These are phyloP conservation scores for Leptobrachium ailaonicum DNA, from an alignment of 2,113 vertebrate genomes.

Conservation along the genomic window DNA sequence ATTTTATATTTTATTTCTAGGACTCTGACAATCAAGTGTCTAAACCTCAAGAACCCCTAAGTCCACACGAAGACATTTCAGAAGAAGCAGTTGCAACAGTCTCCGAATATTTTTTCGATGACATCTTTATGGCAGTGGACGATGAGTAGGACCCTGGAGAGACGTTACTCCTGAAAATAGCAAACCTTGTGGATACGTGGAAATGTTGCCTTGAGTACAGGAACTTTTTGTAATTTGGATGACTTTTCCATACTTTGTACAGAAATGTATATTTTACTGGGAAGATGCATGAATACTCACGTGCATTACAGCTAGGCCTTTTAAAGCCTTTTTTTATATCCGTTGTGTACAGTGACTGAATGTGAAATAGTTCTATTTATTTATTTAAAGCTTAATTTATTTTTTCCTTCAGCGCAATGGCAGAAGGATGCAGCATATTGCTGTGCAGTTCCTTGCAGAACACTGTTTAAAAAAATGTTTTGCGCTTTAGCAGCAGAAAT, in stretches of 20 bases:
- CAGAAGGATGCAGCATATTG: conserved; percentile 12
- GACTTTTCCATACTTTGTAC: background rate
- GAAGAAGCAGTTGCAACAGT: conserved; percentile 76
- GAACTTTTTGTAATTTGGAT: background rate
- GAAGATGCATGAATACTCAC: background rate
- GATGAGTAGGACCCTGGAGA: conserved; percentile 67
- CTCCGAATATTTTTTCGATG: conserved; percentile 87
- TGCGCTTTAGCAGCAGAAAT: no score
- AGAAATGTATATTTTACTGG: conserved; percentile 4
- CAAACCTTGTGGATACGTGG: background rate
- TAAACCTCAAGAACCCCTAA: conserved; percentile 36
- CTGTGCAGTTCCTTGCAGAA: conserved; percentile 1
- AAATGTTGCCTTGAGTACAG: conserved; percentile 8
- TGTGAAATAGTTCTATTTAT: conserved; percentile 53
- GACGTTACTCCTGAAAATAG: background rate
- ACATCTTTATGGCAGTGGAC: conserved; percentile 90
- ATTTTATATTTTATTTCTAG: conserved; percentile 53
- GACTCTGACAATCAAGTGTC: conserved; percentile 51
- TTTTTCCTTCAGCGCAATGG: conserved; percentile 29
- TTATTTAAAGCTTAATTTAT: conserved; percentile 62
- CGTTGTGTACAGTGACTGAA: conserved; percentile 43
- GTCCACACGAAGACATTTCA: conserved; percentile 52
- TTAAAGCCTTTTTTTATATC: conserved; percentile 10
- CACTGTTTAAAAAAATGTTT: no score
- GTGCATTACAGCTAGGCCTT: background rate